Percentiles rank a stretch among this genome's conserved stretches.
Conservation (phyloP, 2,113 vertebrate species). For the Atherinomorus stipes region DNA sequence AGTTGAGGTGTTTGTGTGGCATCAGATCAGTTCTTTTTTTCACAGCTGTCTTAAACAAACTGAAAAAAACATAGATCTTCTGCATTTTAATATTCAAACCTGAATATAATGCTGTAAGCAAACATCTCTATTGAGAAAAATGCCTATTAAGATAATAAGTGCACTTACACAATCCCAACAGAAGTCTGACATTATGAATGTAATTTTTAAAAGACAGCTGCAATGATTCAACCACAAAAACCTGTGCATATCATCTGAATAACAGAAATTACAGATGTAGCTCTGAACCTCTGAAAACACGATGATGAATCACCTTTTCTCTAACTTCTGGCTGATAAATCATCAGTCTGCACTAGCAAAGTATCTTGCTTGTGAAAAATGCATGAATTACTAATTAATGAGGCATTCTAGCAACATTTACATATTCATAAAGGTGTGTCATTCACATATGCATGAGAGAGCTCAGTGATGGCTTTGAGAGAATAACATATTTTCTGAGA, state of each 20-base stretch:
- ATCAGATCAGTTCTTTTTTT: constrained; percentile 10
- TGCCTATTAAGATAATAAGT: constrained; percentile 53
- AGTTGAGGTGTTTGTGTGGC: constrained; percentile 17
- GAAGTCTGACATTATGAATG: constrained; percentile 56
- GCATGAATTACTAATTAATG: constrained; percentile 90
- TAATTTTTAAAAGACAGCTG: constrained; percentile 68
- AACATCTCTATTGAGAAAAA: constrained; percentile 53
- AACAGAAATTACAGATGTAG: constrained; percentile 78
- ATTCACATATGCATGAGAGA: constrained; percentile 86
- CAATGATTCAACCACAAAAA: constrained; percentile 57
- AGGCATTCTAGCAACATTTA: constrained; percentile 86
- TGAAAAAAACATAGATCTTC: constrained; percentile 24
- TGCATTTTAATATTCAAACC: constrained; percentile 33
- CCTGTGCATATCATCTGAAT: constrained; percentile 70
- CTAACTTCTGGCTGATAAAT: constrained; percentile 79
- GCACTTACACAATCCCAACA: constrained; percentile 47
- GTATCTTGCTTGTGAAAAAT: constrained; percentile 85
- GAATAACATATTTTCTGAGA: constrained; percentile 77
- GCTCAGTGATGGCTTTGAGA: constrained; percentile 80
- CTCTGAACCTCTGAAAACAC: constrained; percentile 79
- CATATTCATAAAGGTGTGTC: constrained; percentile 90
- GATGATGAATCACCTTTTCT: constrained; percentile 75
- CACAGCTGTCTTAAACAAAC: constrained; percentile 12
- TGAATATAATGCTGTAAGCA: constrained; percentile 49
- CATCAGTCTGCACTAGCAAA: constrained; percentile 81